phyloP scores from a whole-genome alignment of 2,113 vertebrate genomes.

The Dromas ardeola region DNA sequence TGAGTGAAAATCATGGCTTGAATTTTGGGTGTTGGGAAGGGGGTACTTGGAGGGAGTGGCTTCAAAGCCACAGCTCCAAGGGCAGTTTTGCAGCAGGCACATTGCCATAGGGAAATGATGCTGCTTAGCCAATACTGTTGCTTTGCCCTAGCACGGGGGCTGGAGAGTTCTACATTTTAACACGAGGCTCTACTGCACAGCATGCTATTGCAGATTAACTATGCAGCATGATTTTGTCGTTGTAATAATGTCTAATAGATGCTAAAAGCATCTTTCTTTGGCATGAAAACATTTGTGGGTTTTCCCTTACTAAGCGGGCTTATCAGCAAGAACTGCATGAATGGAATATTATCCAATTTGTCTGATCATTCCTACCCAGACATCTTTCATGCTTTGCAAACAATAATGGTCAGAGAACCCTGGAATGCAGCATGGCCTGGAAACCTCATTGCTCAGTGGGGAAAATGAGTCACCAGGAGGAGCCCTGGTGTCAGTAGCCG shows the following conservation, averaged over 20 bases:
- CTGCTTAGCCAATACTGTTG: background rate
- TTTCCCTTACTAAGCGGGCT: background rate
- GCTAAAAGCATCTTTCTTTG: background rate
- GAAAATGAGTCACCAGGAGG: background rate
- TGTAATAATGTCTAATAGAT: background rate
- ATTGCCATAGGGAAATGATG: rapidly evolving
- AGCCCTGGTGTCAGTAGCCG: background rate
- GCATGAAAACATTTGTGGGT: background rate
- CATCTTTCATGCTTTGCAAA: background rate
- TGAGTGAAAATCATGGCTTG: background rate
- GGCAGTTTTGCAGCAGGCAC: background rate
- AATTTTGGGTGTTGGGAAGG: background rate
- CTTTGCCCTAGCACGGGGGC: background rate
- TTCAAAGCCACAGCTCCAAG: background rate
- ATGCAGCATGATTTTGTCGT: background rate
- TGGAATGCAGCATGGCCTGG: background rate
- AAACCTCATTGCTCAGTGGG: background rate
- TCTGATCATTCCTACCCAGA: background rate
- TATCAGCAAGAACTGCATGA: background rate
- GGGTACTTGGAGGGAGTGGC: background rate
- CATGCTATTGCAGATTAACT: background rate
- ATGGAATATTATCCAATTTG: slow-evolving; percentile 10
- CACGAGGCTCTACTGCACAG: background rate
- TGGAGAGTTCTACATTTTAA: background rate
- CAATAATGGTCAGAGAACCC: background rate